Percentiles rank a stretch among this genome's conserved stretches.
phyloP scores from a whole-genome alignment of 2,797 vertebrate genomes.

The Oophaga sylvatica region DNA sequence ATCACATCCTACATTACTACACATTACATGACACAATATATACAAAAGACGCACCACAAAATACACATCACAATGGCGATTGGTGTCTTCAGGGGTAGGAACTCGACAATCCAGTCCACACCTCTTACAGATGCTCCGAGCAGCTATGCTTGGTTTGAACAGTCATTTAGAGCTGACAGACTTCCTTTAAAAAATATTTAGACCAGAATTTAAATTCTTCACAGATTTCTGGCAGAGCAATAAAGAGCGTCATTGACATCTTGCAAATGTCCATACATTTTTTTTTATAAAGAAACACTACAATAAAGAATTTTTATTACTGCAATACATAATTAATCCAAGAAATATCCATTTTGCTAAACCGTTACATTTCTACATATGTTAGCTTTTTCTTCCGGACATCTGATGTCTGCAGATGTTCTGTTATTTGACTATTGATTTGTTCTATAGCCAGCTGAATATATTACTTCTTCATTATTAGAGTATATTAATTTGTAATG shows the following conservation, averaged over 20 bases:
- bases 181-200: too few relatives aligned
- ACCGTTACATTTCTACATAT: not conserved
- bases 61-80: too few relatives aligned
- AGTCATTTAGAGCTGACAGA: too few relatives aligned
- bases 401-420: not conserved
- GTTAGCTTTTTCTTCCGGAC: not conserved
- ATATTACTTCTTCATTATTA: conserved; percentile 11
- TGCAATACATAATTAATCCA: not conserved
- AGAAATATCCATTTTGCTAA: not conserved
- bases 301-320: not conserved
- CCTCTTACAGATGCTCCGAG: too few relatives aligned
- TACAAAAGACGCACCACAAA: too few relatives aligned
- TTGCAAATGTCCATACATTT: not conserved
- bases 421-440: not conserved
- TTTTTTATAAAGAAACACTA: not conserved
- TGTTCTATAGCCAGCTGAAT: not conserved
- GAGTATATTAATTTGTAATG: conserved; percentile 21
- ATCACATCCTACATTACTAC: too few relatives aligned
- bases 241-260: not conserved
- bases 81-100: too few relatives aligned
- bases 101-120: too few relatives aligned
- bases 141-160: too few relatives aligned
- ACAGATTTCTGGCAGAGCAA: not conserved
- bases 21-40: too few relatives aligned
- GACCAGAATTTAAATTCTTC: not conserved